Conservation (phyloP, 2,888 invertebrate genomes). For the Tenthredo distinguenda region DNA sequence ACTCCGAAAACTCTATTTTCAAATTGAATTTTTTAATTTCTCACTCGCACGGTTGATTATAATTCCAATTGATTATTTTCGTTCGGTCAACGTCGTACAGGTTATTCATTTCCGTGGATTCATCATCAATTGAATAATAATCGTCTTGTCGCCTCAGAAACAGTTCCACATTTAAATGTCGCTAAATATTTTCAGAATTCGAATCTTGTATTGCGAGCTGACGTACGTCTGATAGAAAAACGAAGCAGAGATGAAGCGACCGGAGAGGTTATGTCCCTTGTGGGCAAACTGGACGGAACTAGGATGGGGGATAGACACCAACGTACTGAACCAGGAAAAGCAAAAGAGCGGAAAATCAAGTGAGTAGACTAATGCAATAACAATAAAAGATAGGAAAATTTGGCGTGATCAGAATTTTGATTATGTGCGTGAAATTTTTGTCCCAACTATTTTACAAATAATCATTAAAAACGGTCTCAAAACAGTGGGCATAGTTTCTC, state of each 20-base stretch:
- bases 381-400: background rate
- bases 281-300: slow-evolving; percentile 93
- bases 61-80: background rate
- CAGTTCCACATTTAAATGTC: background rate
- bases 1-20: background rate
- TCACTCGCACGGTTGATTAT: background rate
- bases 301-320: slow-evolving; percentile 98
- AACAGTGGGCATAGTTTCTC: background rate
- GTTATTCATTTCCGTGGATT: slow-evolving; percentile 53
- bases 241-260: slow-evolving; percentile 99
- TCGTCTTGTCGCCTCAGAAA: slow-evolving; percentile 7
- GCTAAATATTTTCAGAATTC: slow-evolving; percentile 89
- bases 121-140: slow-evolving; percentile 19
- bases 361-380: slow-evolving; percentile 77
- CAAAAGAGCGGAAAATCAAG: slow-evolving; percentile 96
- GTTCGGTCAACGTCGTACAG: slow-evolving; percentile 43
- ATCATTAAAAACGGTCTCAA: background rate
- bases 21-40: background rate
- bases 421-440: background rate
- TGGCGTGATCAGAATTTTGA: background rate
- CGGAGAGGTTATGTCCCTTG: slow-evolving; percentile 97
- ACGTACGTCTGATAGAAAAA: slow-evolving; percentile 97
- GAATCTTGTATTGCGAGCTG: slow-evolving; percentile 99
- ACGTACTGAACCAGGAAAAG: slow-evolving; percentile 94
- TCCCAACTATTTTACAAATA: background rate